Evolutionary conservation across 2,797 vertebrate genomes (phyloP), one percentile per base, ranked within the genome.

Genomic region (Microctenopoma steveboyesi): DNA sequence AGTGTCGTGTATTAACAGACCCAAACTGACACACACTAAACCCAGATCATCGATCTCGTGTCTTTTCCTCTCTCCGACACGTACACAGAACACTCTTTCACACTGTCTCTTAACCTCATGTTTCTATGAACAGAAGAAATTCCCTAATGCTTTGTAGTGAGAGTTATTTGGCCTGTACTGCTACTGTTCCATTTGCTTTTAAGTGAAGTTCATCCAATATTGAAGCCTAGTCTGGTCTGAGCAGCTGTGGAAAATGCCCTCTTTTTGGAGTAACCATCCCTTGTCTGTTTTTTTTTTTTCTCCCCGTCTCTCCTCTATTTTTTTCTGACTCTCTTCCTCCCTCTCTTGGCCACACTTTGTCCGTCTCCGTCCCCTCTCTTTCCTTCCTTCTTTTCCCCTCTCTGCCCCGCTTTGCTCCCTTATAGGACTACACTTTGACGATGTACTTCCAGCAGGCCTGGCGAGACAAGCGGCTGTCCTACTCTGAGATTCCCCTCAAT

Each of bases 391-490:
- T 22, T 33, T 18, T 28, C 43, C 4, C 37, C 39, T 52, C 46
- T 30, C 33, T 65, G 58, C 60, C 70, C 72, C 78, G 48, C 7
- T 53, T 67, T 64, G 42, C 57, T 35, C 72, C 57, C 25, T 78
- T 56, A 46, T 92, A 99, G 97, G 97, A 99, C 92, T 99, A 99
- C 89, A 99, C 98, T 40, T 82, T 99, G 94, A 99, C 98, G 25
- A 99, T 99, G 98, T 99, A 99, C 92, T 99, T 99, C 91, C 97
- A 98, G 92, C 97, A 99, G 89, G 96, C 97, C 0, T 99, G 98
- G 98, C 92, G 96, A 91, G 98, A 99, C 90, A 99, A 99, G 89
- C 95, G 98, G 61, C 93, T 99, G 87, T 99, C 96, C 2, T 99
- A 99, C 82, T 97, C 98, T 0, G 97, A 98, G 88, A 99, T 99